Percentiles rank a stretch among this genome's conserved stretches.
phyloP scores from a whole-genome alignment of 2,113 vertebrate species.

The Vidua macroura region DNA sequence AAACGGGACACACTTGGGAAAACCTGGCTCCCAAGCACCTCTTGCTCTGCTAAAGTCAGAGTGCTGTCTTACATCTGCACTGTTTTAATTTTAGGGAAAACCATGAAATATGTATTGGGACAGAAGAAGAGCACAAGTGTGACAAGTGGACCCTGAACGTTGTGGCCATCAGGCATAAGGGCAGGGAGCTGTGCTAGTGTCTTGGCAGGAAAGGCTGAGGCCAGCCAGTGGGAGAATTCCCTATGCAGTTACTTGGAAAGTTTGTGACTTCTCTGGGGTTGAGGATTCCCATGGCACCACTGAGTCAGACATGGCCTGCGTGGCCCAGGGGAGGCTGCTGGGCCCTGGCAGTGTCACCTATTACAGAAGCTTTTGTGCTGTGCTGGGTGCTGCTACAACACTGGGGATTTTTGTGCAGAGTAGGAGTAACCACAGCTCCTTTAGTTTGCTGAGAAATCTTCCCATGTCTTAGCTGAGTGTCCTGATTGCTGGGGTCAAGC shows the following conservation, averaged over 20 bases:
- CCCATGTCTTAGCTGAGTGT: neutral
- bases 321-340: neutral
- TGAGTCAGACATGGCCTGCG: neutral
- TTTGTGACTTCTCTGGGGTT: neutral
- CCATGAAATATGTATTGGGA: neutral
- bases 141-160: neutral
- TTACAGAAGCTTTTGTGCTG: neutral
- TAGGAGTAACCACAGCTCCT: neutral
- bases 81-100: neutral
- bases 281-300: rapidly evolving
- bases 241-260: neutral
- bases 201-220: rapidly evolving
- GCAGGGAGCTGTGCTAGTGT: neutral
- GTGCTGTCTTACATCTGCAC: neutral
- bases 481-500: neutral
- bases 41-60: neutral
- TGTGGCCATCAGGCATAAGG: neutral
- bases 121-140: neutral
- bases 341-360: neutral
- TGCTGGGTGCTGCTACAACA: neutral
- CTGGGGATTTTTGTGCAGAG: neutral
- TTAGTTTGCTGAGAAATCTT: neutral
- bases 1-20: neutral
- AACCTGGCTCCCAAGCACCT: neutral
- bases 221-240: neutral